phyloP scores from a whole-genome alignment of 2,113 vertebrate genomes.

The Salvelinus namaycush region DNA sequence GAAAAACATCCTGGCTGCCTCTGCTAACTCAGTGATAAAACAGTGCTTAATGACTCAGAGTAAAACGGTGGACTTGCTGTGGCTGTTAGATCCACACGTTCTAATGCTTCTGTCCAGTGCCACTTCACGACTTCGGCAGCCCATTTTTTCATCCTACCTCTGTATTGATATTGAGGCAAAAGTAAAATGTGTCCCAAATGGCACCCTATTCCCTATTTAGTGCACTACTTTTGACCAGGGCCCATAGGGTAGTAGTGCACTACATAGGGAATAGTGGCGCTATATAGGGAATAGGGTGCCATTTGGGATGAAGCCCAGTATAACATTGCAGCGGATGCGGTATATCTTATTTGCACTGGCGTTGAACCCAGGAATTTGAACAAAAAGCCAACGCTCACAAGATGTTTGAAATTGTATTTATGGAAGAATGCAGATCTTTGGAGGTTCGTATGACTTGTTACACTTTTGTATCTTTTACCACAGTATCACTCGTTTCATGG shows the following conservation, averaged over 20 bases:
- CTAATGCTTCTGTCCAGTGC: background rate
- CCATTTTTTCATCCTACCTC: background rate
- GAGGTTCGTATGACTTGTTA: background rate
- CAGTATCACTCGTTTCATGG: background rate
- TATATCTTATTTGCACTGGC: constrained; percentile 17
- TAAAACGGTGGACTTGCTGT: constrained; percentile 18
- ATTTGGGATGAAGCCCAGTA: too few relatives aligned
- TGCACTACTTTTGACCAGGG: too few relatives aligned
- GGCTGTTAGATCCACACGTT: constrained; percentile 29
- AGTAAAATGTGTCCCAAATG: too few relatives aligned
- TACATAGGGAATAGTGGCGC: too few relatives aligned
- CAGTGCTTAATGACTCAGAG: too few relatives aligned
- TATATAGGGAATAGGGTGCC: too few relatives aligned
- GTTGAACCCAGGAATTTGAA: constrained; percentile 11
- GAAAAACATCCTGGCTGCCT: background rate
- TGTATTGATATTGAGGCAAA: background rate
- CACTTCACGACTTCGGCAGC: constrained; percentile 5
- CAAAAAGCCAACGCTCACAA: constrained; percentile 12
- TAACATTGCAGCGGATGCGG: background rate
- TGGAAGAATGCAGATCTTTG: background rate
- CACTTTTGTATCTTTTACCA: background rate
- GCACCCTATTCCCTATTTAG: too few relatives aligned
- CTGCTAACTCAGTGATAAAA: constrained; percentile 6
- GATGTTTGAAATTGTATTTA: background rate
- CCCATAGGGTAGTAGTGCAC: too few relatives aligned